Conservation (phyloP, 1,140 invertebrate genomes). For the Drosophila erecta region DNA sequence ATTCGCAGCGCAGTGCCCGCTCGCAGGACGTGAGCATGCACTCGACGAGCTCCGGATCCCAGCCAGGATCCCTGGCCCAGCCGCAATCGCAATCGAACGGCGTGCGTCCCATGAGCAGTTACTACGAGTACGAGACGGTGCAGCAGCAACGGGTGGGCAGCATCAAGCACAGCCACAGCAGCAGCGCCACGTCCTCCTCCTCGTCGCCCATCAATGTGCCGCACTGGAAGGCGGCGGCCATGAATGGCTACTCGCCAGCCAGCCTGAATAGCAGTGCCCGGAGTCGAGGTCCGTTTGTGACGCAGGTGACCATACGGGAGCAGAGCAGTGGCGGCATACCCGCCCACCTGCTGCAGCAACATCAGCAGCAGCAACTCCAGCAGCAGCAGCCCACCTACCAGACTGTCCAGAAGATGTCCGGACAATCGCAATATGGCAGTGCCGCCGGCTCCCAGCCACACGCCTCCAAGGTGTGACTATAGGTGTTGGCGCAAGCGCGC, state of each 20-base stretch:
- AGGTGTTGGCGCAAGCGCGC: conserved; percentile 81
- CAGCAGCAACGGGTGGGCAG: conserved; percentile 86
- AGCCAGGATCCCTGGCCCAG: conserved; percentile 17
- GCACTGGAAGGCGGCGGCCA: conserved; percentile 74
- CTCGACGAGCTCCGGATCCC: conserved; percentile 51
- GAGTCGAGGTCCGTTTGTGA: conserved; percentile 86
- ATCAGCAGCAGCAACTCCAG: conserved; percentile 36
- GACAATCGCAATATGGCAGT: conserved; percentile 64
- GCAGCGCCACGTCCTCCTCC: conserved; percentile 27
- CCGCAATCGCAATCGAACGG: conserved; percentile 32
- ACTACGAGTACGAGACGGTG: conserved; percentile 93
- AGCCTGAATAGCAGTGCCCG: conserved; percentile 79
- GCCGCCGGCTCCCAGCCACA: conserved; percentile 71
- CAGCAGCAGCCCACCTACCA: conserved; percentile 77
- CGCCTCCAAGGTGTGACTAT: conserved; percentile 84
- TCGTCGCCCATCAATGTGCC: conserved; percentile 73
- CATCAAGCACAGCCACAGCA: conserved; percentile 76
- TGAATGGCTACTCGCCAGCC: conserved; percentile 74
- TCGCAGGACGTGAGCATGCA: conserved; percentile 86
- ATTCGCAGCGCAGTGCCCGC: conserved; percentile 90
- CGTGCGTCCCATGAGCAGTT: conserved; percentile 90
- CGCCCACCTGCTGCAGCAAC: conserved; percentile 39
- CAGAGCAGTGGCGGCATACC: conserved; percentile 46
- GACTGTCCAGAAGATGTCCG: conserved; percentile 65
- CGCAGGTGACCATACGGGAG: conserved; percentile 85